Conservation (phyloP, 2,797 vertebrate genomes). For the Manis javanica region DNA sequence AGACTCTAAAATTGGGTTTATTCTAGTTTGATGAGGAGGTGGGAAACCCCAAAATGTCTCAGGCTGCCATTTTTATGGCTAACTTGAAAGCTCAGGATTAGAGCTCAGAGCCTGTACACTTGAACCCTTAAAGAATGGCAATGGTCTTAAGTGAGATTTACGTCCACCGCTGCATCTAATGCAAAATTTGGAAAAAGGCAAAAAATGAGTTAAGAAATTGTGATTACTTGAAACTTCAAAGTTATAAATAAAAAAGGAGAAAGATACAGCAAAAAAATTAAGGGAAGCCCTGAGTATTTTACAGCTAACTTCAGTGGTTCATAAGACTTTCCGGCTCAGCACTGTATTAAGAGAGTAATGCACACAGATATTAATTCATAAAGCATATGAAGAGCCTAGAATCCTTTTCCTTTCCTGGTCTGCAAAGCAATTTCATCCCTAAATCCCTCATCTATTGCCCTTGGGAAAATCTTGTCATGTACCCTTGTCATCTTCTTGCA, state of each 20-base stretch:
- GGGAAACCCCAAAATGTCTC: background rate
- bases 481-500: background rate
- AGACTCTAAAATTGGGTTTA: conserved; percentile 53
- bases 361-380: conserved; percentile 73
- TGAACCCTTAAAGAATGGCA: background rate
- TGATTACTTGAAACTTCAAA: conserved; percentile 68
- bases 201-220: background rate
- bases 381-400: conserved; percentile 66
- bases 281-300: conserved; percentile 74
- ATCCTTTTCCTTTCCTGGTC: conserved; percentile 67
- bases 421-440: conserved; percentile 73
- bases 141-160: conserved; percentile 75
- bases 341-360: background rate
- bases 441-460: conserved; percentile 67
- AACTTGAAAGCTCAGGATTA: background rate
- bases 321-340: conserved; percentile 1
- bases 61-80: conserved; percentile 51
- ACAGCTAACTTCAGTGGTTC: conserved; percentile 68
- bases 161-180: conserved; percentile 54
- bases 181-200: conserved; percentile 37
- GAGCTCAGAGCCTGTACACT: rapidly evolving
- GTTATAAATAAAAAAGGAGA: conserved; percentile 67
- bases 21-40: background rate
- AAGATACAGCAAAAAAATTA: conserved; percentile 20
- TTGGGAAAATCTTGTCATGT: conserved; percentile 70